Conservation (phyloP, 2,113 vertebrate genomes). For the Garra rufa region DNA sequence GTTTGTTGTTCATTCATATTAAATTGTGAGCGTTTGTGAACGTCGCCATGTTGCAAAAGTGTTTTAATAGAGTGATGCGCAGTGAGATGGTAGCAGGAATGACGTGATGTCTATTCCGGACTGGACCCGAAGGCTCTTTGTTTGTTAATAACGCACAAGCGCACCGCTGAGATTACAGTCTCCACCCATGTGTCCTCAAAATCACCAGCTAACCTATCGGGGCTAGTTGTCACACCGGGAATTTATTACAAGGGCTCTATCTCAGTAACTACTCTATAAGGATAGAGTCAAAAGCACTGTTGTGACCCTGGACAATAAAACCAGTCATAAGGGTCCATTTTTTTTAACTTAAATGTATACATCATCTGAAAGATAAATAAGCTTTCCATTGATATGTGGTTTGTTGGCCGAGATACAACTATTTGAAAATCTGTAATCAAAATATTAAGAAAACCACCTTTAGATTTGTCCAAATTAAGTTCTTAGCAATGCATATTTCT, state of each 20-base stretch:
- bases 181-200: constrained; percentile 35
- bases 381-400: no score
- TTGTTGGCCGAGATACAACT: no score
- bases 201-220: background rate
- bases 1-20: background rate
- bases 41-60: background rate
- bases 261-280: background rate
- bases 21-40: background rate
- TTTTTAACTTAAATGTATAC: no score
- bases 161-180: constrained; percentile 22
- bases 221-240: background rate
- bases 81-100: constrained; percentile 25
- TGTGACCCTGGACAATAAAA: no score
- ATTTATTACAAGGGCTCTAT: background rate
- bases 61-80: constrained; percentile 2
- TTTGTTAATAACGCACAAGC: constrained; percentile 32
- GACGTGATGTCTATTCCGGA: constrained; percentile 42
- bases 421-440: no score
- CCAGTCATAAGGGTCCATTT: no score
- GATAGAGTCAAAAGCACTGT: background rate
- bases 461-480: no score
- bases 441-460: no score
- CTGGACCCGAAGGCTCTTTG: constrained; percentile 34
- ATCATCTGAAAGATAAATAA: no score
- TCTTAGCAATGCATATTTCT: no score